Evolutionary conservation across 2,888 invertebrate species (phyloP).

Genomic region (Malthinus seriepunctatus): DNA sequence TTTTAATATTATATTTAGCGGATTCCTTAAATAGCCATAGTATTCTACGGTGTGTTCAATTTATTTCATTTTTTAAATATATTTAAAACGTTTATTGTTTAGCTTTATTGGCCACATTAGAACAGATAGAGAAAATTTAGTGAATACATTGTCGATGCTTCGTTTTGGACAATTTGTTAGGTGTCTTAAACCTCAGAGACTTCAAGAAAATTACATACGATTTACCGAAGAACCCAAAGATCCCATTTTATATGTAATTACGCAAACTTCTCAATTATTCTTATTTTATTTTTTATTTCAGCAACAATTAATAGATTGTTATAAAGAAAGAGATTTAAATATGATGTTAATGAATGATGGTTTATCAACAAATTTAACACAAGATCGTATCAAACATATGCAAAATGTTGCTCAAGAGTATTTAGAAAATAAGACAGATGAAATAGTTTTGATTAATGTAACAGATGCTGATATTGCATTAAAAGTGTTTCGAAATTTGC

Average conservation of each 20-base stretch:
- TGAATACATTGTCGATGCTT: conserved; percentile 51
- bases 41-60: conserved; percentile 45
- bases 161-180: conserved; percentile 48
- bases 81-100: conserved; percentile 7
- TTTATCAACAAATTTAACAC: conserved; percentile 45
- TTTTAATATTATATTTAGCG: conserved; percentile 51
- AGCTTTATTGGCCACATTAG: conserved; percentile 55
- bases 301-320: conserved; percentile 43
- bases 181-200: conserved; percentile 41
- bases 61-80: neutral
- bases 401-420: conserved; percentile 47
- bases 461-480: conserved; percentile 48
- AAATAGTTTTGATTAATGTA: conserved; percentile 48
- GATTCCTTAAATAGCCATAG: conserved; percentile 46
- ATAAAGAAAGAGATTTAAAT: conserved; percentile 47
- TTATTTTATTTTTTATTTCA: conserved; percentile 25
- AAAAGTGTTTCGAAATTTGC: conserved; percentile 48
- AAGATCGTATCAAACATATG: conserved; percentile 47
- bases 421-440: conserved; percentile 46
- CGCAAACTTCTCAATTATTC: neutral
- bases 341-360: conserved; percentile 49
- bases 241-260: conserved; percentile 9
- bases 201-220: conserved; percentile 31
- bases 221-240: conserved; percentile 34
- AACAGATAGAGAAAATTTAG: conserved; percentile 45